These are phyloP conservation scores for Quadroppia sp. DNA, from an alignment of 2,888 invertebrate genomes.

Conservation along the genomic window DNA sequence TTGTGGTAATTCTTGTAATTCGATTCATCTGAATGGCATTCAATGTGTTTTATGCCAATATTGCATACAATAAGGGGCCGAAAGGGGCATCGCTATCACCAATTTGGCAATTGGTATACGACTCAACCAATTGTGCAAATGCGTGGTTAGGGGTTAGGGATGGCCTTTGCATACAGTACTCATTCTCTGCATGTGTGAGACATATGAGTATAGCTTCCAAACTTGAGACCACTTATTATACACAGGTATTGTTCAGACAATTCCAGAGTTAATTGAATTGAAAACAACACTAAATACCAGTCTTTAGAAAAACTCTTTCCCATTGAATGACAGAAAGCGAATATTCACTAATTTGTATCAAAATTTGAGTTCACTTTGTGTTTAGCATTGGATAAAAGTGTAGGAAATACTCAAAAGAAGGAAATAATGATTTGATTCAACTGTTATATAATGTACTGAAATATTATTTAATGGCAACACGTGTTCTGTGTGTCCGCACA, in stretches of 20 bases:
- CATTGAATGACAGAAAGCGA: too few relatives aligned
- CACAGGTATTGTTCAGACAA: neutral
- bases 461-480: conserved; percentile 26
- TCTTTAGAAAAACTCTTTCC: neutral
- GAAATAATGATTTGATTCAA: too few relatives aligned
- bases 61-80: too few relatives aligned
- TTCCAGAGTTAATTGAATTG: conserved; percentile 3
- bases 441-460: neutral
- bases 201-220: neutral
- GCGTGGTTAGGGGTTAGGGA: conserved; percentile 4
- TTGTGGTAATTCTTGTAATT: conserved; percentile 19
- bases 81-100: too few relatives aligned
- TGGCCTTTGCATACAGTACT: conserved; percentile 4
- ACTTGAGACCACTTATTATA: neutral
- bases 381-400: too few relatives aligned
- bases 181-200: conserved; percentile 27
- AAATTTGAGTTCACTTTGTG: too few relatives aligned
- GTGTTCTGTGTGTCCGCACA: conserved; percentile 36
- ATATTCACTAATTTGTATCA: too few relatives aligned
- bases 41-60: neutral
- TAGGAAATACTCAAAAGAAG: too few relatives aligned
- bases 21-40: conserved; percentile 22
- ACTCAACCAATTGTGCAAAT: neutral
- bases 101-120: neutral
- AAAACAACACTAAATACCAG: neutral